Percentiles rank a stretch among this genome's conserved stretches.
Conservation (phyloP, 2,113 vertebrate species). For the Pomatorhinus ruficollis region DNA sequence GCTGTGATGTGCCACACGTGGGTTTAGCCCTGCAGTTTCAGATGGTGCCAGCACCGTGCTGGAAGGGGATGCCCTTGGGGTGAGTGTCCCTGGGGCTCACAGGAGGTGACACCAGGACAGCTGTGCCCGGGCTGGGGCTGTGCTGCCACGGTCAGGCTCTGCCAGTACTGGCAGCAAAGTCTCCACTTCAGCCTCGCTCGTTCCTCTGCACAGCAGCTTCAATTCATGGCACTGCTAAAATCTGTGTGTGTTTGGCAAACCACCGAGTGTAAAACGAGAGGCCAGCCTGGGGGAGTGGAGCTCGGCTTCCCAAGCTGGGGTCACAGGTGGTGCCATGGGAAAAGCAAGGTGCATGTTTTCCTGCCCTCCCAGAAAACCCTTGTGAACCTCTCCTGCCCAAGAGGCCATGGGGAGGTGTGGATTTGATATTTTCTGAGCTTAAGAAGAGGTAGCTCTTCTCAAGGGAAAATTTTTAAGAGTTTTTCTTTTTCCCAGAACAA, state of each 20-base stretch:
- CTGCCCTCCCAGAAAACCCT: neutral
- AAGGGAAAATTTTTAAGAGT: no score
- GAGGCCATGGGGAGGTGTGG: neutral
- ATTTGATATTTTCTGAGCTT: no score
- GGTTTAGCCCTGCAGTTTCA: neutral
- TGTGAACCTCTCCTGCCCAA: neutral
- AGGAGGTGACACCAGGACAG: rapidly evolving
- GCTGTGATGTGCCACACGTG: rapidly evolving
- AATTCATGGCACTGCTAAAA: rapidly evolving
- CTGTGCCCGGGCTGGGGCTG: neutral
- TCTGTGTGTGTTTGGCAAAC: neutral
- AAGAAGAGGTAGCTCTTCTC: no score
- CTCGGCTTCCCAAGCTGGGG: rapidly evolving
- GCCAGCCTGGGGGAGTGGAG: neutral
- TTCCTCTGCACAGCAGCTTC: neutral
- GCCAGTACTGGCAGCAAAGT: rapidly evolving
- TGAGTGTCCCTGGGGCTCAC: rapidly evolving
- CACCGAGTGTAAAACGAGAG: rapidly evolving
- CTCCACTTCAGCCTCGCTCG: rapidly evolving
- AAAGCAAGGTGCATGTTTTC: rapidly evolving
- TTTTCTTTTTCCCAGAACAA: no score
- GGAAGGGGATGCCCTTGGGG: neutral
- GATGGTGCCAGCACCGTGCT: rapidly evolving
- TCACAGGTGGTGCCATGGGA: neutral
- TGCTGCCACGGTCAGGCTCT: neutral